These are phyloP conservation scores for Podocnemis expansa DNA, from an alignment of 2,113 vertebrate species.

Conservation along the genomic window DNA sequence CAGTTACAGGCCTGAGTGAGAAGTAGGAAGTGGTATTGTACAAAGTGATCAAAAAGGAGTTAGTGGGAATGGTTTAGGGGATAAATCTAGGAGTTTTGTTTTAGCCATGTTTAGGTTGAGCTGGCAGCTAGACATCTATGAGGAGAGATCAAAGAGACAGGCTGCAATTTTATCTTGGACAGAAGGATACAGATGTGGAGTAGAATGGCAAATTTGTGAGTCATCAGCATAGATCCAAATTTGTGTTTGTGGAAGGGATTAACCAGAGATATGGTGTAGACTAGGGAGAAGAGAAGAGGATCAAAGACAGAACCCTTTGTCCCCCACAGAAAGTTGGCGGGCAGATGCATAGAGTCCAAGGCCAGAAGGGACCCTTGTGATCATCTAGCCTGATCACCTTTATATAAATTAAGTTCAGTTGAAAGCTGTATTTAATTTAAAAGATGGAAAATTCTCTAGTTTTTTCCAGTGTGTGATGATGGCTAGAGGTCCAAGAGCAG, in stretches of 20 bases:
- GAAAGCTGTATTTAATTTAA: neutral
- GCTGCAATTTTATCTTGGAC: neutral
- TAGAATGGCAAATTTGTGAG: neutral
- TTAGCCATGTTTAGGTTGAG: neutral
- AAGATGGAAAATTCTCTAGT: too few species aligned
- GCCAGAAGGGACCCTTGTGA: neutral
- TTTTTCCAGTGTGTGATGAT: neutral
- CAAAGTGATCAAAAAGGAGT: neutral
- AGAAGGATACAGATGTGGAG: neutral
- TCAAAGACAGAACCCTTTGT: neutral
- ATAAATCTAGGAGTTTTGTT: neutral
- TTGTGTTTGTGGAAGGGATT: neutral
- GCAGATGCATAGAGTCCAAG: neutral
- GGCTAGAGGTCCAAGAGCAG: neutral
- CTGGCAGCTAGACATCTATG: neutral
- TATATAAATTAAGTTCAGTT: too few species aligned
- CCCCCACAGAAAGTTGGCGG: neutral
- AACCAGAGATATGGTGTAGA: neutral
- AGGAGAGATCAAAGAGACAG: neutral
- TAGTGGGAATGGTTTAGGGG: neutral
- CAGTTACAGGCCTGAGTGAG: neutral
- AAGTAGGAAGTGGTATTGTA: neutral
- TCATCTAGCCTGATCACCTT: neutral
- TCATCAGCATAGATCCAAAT: neutral
- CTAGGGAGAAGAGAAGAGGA: neutral